Conservation (phyloP, 2,888 invertebrate species). For the Serrognathus titanus region DNA sequence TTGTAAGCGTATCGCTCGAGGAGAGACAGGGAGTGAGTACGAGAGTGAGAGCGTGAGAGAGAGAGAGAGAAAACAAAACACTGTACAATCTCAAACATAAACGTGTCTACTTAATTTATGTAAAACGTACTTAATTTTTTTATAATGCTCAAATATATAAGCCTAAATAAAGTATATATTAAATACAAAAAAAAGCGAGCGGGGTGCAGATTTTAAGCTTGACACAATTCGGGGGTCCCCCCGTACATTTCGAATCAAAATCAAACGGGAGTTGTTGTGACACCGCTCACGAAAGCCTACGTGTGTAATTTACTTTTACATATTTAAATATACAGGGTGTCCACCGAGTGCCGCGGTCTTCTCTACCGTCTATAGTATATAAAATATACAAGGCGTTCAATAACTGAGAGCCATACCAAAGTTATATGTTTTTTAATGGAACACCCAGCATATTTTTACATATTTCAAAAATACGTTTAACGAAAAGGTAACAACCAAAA, state of each 20-base stretch:
- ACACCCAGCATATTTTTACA: no score
- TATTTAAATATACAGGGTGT: conserved; percentile 11
- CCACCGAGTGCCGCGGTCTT: no score
- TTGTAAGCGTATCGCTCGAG: no score
- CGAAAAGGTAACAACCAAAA: no score
- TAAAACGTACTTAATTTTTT: conserved; percentile 37
- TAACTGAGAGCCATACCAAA: no score
- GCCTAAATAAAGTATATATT: conserved; percentile 23
- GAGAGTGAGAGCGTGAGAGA: not conserved
- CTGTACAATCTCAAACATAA: conserved; percentile 5
- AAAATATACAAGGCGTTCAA: no score
- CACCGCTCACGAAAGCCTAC: not conserved
- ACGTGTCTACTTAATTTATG: not conserved
- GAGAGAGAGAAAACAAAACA: not conserved
- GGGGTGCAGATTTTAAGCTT: not conserved
- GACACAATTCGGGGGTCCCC: not conserved
- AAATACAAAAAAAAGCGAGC: conserved; percentile 2
- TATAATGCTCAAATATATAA: conserved; percentile 40
- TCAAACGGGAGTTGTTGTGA: not conserved
- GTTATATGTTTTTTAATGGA: no score
- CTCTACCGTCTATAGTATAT: no score
- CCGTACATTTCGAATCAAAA: not conserved
- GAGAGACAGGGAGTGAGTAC: not conserved
- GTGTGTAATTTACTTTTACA: conserved; percentile 5
- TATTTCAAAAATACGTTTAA: no score